These are phyloP conservation scores for Microdon myrmicae DNA, from an alignment of 2,888 invertebrate genomes.

Conservation along the genomic window DNA sequence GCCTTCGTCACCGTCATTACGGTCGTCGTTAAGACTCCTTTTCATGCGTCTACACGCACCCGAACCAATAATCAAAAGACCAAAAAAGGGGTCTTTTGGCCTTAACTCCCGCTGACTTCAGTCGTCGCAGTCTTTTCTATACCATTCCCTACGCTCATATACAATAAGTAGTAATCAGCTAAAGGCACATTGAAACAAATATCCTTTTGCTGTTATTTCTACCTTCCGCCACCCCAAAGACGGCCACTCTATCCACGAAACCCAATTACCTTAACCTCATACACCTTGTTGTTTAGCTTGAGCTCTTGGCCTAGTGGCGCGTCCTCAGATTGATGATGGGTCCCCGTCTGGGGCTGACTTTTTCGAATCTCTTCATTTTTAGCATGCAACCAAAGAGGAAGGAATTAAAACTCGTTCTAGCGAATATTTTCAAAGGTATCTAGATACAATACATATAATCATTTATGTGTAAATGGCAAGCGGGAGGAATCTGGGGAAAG, in stretches of 20 bases:
- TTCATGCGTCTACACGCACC: conserved; percentile 43
- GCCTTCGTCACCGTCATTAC: conserved; percentile 43
- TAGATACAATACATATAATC: conserved; percentile 32
- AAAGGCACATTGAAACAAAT: conserved; percentile 53
- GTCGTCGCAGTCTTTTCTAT: conserved; percentile 30
- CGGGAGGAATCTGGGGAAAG: conserved; percentile 1
- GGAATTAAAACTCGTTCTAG: conserved; percentile 67
- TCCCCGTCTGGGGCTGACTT: no score
- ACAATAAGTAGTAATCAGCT: conserved; percentile 53
- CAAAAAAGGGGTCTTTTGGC: conserved; percentile 45
- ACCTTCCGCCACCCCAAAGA: background rate
- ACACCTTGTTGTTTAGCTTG: background rate
- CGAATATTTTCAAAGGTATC: conserved; percentile 66
- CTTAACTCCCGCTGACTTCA: conserved; percentile 35
- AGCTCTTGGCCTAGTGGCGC: background rate
- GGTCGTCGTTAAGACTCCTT: conserved; percentile 22
- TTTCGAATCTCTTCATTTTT: no score
- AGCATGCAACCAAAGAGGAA: no score
- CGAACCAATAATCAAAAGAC: conserved; percentile 47
- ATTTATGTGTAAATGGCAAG: background rate
- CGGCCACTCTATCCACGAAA: background rate
- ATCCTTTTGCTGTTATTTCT: no score
- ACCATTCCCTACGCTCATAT: conserved; percentile 26
- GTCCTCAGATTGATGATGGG: no score
- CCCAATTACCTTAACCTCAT: conserved; percentile 6